These are phyloP conservation scores for Penelope pileata DNA, from an alignment of 2,113 vertebrate species.

Conservation along the genomic window DNA sequence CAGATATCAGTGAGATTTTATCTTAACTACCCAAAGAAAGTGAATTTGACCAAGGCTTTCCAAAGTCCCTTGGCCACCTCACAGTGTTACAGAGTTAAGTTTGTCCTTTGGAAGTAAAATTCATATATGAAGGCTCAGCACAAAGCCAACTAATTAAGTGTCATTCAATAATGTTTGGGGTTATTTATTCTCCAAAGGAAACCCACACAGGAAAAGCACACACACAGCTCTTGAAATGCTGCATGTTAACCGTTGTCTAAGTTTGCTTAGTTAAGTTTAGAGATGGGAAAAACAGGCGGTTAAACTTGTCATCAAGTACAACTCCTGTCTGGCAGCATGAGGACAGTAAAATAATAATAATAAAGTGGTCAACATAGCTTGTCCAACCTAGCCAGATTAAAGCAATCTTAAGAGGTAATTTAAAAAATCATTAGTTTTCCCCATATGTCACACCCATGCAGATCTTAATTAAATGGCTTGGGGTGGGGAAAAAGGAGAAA, in stretches of 20 bases:
- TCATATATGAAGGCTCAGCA: not conserved
- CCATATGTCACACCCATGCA: not conserved
- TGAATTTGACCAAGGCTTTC: not conserved
- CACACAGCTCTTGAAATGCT: not conserved
- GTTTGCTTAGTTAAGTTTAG: constrained; percentile 12
- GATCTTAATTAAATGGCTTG: not conserved
- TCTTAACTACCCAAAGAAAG: not conserved
- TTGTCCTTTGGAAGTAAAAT: not conserved
- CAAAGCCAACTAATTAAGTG: not conserved
- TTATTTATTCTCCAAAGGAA: not conserved
- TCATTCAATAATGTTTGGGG: not conserved
- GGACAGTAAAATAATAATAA: not conserved
- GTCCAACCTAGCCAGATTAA: not conserved
- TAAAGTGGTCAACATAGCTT: not conserved
- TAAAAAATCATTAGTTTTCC: not conserved
- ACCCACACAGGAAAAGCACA: not conserved
- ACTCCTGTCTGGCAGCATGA: not conserved
- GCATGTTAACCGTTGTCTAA: not conserved
- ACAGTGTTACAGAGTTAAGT: not conserved
- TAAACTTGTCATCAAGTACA: not conserved
- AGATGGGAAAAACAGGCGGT: not conserved
- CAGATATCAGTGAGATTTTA: not conserved
- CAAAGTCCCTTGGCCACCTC: not conserved
- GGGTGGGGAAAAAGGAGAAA: not conserved
- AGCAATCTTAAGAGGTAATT: not conserved